phyloP scores from a whole-genome alignment of 64 coral and sea anemone genomes.

The Cladopsammia gracilis region DNA sequence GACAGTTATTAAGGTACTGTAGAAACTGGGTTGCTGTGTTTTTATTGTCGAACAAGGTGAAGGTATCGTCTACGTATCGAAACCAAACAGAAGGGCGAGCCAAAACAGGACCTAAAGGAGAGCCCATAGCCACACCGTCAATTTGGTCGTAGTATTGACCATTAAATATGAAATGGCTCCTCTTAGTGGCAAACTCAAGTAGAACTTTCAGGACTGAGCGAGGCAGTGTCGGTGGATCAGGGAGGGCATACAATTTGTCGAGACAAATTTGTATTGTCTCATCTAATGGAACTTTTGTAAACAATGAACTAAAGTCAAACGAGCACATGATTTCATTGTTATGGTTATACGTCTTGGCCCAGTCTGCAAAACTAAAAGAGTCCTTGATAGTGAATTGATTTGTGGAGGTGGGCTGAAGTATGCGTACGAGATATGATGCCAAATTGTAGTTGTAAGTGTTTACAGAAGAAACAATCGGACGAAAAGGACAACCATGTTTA shows the following conservation, averaged over 20 bases:
- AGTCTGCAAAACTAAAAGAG: slow-evolving; percentile 35
- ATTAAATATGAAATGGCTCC: neutral
- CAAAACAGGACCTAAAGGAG: slow-evolving; percentile 24
- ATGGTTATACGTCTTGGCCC: slow-evolving; percentile 20
- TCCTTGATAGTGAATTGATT: slow-evolving; percentile 56
- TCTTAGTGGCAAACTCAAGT: neutral
- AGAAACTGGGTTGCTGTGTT: no score
- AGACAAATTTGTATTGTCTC: neutral
- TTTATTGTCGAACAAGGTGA: no score
- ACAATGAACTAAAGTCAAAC: slow-evolving; percentile 31
- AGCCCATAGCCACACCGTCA: slow-evolving; percentile 47
- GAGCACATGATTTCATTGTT: slow-evolving; percentile 45
- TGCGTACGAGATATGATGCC: slow-evolving; percentile 5
- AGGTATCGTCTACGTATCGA: no score
- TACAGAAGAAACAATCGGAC: slow-evolving; percentile 3
- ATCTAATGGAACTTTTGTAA: neutral
- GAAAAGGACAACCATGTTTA: no score
- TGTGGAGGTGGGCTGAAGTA: slow-evolving; percentile 18
- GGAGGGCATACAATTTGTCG: neutral
- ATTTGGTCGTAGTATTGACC: slow-evolving; percentile 32
- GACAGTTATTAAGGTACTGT: no score
- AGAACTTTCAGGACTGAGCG: no score
- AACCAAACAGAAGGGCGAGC: neutral
- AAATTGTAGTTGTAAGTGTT: slow-evolving; percentile 9
- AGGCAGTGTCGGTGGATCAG: no score